phyloP scores from a whole-genome alignment of 2,797 vertebrate species.

The Natrix natrix region DNA sequence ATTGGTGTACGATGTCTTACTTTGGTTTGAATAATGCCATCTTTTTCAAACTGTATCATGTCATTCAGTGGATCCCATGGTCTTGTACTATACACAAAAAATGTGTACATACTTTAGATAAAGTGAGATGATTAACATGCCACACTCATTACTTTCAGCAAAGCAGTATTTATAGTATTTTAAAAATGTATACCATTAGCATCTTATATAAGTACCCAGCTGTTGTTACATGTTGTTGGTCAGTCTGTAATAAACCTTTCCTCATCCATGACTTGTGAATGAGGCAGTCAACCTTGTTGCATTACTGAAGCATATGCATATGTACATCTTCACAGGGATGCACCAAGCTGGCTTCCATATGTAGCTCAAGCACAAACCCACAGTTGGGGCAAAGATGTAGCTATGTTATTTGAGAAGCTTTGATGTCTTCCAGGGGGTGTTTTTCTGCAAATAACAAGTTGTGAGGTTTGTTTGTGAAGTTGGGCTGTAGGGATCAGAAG shows the following conservation, averaged over 20 bases:
- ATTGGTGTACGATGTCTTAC: conserved; percentile 97
- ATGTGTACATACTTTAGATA: neutral
- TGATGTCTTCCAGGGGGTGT: neutral
- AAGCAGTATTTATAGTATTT: neutral
- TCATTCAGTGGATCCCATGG: conserved; percentile 98
- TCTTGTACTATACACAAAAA: conserved; percentile 80
- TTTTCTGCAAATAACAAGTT: neutral
- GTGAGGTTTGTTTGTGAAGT: neutral
- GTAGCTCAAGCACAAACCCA: neutral
- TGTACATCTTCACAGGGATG: neutral
- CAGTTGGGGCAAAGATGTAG: neutral
- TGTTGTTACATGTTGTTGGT: neutral
- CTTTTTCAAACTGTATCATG: conserved; percentile 97
- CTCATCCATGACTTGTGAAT: neutral
- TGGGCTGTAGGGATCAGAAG: neutral
- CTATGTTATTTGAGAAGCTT: neutral
- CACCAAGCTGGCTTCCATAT: neutral
- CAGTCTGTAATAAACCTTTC: neutral
- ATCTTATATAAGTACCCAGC: neutral
- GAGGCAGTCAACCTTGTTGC: neutral
- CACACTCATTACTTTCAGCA: conserved; percentile 8
- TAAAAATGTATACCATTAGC: neutral
- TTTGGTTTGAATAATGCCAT: conserved; percentile 95
- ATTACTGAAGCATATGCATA: neutral
- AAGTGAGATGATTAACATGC: neutral